phyloP scores from a whole-genome alignment of 2,113 vertebrate species.

The Lucifuga dentata region DNA sequence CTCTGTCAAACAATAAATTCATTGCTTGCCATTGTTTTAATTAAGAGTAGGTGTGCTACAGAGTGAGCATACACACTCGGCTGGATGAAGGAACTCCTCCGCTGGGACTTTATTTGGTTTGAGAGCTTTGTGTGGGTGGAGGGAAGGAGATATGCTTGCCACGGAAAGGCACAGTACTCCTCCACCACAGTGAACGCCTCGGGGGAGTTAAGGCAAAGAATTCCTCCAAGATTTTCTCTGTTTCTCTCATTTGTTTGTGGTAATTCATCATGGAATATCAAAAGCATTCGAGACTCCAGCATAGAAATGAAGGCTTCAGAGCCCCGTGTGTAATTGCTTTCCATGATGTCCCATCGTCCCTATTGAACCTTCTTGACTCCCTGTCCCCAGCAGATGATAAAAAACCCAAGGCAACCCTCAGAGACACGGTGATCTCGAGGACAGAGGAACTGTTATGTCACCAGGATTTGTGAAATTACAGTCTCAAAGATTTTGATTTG shows the following conservation, averaged over 20 bases:
- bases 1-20: slow-evolving; percentile 53
- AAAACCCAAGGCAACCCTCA: slow-evolving; percentile 39
- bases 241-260: slow-evolving; percentile 69
- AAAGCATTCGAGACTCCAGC: slow-evolving; percentile 59
- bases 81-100: slow-evolving; percentile 73
- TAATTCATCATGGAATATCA: slow-evolving; percentile 77
- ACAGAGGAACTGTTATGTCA: not conserved
- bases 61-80: slow-evolving; percentile 47
- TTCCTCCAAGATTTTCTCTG: slow-evolving; percentile 71
- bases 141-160: slow-evolving; percentile 62
- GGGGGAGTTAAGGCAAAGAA: slow-evolving; percentile 59
- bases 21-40: slow-evolving; percentile 68
- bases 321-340: slow-evolving; percentile 68
- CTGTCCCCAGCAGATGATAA: slow-evolving; percentile 47
- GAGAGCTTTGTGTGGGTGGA: slow-evolving; percentile 71
- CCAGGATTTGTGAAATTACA: slow-evolving; percentile 26
- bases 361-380: slow-evolving; percentile 66
- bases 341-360: slow-evolving; percentile 56
- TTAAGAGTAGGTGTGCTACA: slow-evolving; percentile 69
- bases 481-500: slow-evolving; percentile 36
- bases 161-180: slow-evolving; percentile 68
- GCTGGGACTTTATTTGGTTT: slow-evolving; percentile 63
- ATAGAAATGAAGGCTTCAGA: slow-evolving; percentile 55
- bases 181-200: slow-evolving; percentile 62
- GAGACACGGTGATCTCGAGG: slow-evolving; percentile 27